phyloP scores from a whole-genome alignment of 2,888 invertebrate genomes.

The Polymixis flavicincta region DNA sequence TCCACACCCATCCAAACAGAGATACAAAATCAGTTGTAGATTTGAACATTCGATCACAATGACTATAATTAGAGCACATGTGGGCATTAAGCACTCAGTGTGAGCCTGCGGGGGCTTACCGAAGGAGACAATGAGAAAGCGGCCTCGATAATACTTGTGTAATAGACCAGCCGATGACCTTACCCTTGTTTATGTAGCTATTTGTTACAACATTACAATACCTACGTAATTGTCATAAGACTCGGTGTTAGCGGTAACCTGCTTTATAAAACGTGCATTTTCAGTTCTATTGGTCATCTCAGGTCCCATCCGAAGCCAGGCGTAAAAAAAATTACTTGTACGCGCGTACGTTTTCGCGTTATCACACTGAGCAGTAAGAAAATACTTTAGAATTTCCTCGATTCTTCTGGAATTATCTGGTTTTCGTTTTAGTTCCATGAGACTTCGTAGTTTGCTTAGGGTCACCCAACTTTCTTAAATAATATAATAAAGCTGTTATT shows the following conservation, averaged over 20 bases:
- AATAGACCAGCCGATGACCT: conserved; percentile 71
- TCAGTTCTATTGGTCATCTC: neutral
- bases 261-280: neutral
- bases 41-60: conserved; percentile 36
- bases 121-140: conserved; percentile 77
- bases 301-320: neutral
- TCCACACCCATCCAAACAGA: neutral
- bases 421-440: no score
- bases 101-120: conserved; percentile 56
- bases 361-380: neutral
- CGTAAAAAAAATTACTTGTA: neutral
- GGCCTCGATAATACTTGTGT: conserved; percentile 70
- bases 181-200: conserved; percentile 64
- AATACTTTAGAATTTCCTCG: neutral
- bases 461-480: neutral
- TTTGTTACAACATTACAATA: conserved; percentile 44
- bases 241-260: neutral
- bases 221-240: conserved; percentile 33
- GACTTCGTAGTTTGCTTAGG: no score
- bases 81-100: conserved; percentile 46
- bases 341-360: neutral
- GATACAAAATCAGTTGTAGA: conserved; percentile 13
- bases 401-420: neutral
- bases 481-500: no score
- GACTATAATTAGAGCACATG: conserved; percentile 45